A percentile compares a stretch with the other conserved stretches of the same genome.
phyloP scores from a whole-genome alignment of 2,888 invertebrate genomes.

The Schizotus pectinicornis region DNA sequence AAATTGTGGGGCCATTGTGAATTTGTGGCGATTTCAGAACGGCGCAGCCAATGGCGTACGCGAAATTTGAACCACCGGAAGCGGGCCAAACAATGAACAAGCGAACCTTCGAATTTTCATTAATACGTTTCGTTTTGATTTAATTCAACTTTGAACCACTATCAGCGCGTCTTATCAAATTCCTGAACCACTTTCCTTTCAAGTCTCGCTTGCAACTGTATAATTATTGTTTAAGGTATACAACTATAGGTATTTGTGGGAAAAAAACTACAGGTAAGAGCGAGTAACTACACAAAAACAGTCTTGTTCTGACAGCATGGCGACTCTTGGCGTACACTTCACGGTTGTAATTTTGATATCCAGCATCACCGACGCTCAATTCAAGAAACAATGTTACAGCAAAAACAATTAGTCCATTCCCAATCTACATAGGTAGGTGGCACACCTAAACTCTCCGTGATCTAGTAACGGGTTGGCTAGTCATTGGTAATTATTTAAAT shows the following conservation, averaged over 20 bases:
- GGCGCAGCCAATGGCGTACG: neutral
- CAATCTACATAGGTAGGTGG: too few relatives aligned
- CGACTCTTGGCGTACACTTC: conserved; percentile 40
- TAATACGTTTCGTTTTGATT: too few relatives aligned
- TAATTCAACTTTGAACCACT: too few relatives aligned
- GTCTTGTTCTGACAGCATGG: conserved; percentile 40
- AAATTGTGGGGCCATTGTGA: conserved; percentile 33
- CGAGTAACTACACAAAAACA: conserved; percentile 47
- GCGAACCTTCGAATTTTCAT: too few relatives aligned
- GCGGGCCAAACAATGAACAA: too few relatives aligned
- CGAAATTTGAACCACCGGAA: too few relatives aligned
- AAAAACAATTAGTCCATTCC: too few relatives aligned
- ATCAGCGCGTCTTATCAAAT: too few relatives aligned
- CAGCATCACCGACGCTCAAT: neutral
- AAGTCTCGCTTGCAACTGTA: conserved; percentile 37
- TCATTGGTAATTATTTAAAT: too few relatives aligned
- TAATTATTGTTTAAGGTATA: conserved; percentile 42
- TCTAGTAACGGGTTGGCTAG: too few relatives aligned
- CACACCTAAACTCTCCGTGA: neutral
- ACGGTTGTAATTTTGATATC: conserved; percentile 21
- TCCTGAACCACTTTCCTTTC: too few relatives aligned
- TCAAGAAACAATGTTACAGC: too few relatives aligned
- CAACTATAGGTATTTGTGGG: conserved; percentile 47
- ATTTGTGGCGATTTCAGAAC: neutral
- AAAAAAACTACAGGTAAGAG: conserved; percentile 46